Evolutionary conservation across 2,888 invertebrate species (phyloP).

Genomic region (Sphaeridia pumilis): DNA sequence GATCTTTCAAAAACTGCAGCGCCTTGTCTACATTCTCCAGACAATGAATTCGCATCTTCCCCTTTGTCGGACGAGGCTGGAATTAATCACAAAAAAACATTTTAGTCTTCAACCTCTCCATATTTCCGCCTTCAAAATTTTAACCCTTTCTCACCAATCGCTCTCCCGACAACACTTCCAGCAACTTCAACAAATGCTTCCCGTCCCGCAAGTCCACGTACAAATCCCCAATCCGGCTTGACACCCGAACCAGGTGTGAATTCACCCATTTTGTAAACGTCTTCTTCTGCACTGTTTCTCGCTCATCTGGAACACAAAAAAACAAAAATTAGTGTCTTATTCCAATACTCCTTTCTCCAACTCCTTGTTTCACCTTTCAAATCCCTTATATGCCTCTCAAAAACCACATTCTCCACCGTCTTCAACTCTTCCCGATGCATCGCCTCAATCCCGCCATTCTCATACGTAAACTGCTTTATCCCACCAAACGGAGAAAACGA

Average conservation of each 20-base stretch:
- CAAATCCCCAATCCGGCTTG: constrained; percentile 89
- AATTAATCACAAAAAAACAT: too few species aligned
- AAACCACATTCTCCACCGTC: constrained; percentile 30
- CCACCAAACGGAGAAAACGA: background rate
- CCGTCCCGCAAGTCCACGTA: constrained; percentile 98
- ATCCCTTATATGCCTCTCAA: constrained; percentile 29
- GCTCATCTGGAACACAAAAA: constrained; percentile 68
- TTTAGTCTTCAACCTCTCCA: too few species aligned
- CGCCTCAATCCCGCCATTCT: constrained; percentile 26
- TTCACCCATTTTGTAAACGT: constrained; percentile 99
- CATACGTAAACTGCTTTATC: constrained; percentile 21
- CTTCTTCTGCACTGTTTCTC: constrained; percentile 99
- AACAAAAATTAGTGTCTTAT: too few species aligned
- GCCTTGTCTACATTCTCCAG: constrained; percentile 99
- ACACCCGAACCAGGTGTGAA: constrained; percentile 94
- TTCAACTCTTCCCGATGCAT: constrained; percentile 32
- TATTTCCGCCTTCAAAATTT: too few species aligned
- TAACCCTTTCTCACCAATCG: constrained; percentile 54
- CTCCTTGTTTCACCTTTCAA: too few species aligned
- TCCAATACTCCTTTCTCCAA: too few species aligned
- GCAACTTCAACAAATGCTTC: constrained; percentile 91
- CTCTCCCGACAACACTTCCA: constrained; percentile 97
- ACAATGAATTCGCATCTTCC: constrained; percentile 99
- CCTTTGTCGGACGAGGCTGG: constrained; percentile 92
- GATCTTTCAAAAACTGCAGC: constrained; percentile 90